Conservation (phyloP, 2,888 invertebrate genomes). For the Catocala fraxini region DNA sequence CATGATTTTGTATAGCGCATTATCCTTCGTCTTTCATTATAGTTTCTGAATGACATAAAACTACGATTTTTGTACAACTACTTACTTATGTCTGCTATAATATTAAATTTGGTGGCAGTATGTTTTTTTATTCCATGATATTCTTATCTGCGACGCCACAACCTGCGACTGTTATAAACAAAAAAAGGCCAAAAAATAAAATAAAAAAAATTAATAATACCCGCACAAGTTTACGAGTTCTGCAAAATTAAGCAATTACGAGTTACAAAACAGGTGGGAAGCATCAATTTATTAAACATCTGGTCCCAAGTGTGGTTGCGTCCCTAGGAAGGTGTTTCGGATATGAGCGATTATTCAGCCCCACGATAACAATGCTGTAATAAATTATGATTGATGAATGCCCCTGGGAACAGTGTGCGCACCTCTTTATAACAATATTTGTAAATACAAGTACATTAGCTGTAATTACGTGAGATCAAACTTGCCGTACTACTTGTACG, state of each 20-base stretch:
- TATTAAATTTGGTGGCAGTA: no score
- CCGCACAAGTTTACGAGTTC: constrained; percentile 15
- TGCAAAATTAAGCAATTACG: constrained; percentile 33
- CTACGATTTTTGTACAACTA: no score
- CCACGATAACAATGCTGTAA: constrained; percentile 82
- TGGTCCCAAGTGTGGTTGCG: constrained; percentile 57
- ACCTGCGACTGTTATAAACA: no score
- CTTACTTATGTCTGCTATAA: no score
- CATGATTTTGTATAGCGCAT: no score
- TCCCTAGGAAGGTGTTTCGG: constrained; percentile 80
- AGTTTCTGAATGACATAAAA: no score
- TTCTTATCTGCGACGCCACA: no score
- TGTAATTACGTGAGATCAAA: constrained; percentile 17
- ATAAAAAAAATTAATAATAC: constrained; percentile 7
- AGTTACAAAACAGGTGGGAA: constrained; percentile 40
- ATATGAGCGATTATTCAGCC: constrained; percentile 85
- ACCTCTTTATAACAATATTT: constrained; percentile 74
- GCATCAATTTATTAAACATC: constrained; percentile 49
- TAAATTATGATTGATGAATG: constrained; percentile 86
- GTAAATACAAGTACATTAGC: constrained; percentile 40
- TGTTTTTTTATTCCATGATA: no score
- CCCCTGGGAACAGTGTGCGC: constrained; percentile 60
- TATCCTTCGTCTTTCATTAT: no score
- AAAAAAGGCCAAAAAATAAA: neutral
- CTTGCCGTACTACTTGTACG: neutral